Evolutionary conservation across 1,140 invertebrate species (phyloP).

Genomic region (Aphelinus atriplicis): DNA sequence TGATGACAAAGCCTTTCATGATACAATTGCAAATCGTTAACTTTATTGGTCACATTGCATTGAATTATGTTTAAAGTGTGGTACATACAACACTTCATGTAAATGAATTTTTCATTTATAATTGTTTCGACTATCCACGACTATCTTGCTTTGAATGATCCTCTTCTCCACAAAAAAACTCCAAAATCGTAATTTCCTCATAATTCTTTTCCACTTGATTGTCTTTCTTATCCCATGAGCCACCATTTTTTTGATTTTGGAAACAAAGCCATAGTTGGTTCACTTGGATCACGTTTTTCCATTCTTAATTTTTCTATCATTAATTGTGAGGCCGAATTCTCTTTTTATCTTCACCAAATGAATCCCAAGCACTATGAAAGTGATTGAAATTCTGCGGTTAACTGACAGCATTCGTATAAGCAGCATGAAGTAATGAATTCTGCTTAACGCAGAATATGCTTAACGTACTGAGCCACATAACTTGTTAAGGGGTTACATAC

Average conservation of each 20-base stretch:
- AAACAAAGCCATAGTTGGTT: background rate
- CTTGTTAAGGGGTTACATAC: too few relatives aligned
- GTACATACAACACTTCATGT: background rate
- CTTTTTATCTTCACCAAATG: constrained; percentile 35
- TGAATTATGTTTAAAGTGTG: background rate
- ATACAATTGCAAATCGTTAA: background rate
- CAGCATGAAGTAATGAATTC: background rate
- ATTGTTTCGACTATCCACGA: background rate
- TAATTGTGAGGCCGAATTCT: background rate
- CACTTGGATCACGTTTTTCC: background rate
- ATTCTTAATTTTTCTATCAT: background rate
- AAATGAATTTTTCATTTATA: background rate
- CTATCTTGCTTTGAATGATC: too few relatives aligned
- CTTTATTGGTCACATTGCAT: background rate
- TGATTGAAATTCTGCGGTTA: constrained; percentile 49
- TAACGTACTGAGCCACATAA: too few relatives aligned
- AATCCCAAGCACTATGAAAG: constrained; percentile 49
- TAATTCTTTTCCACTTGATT: too few relatives aligned
- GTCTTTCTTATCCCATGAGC: too few relatives aligned
- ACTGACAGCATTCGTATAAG: constrained; percentile 6
- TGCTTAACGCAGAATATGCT: too few relatives aligned
- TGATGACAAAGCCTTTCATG: constrained; percentile 8
- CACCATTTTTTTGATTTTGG: too few relatives aligned
- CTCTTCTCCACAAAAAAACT: too few relatives aligned
- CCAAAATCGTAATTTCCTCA: too few relatives aligned